Conservation (phyloP, 2,113 vertebrate species). For the Lucifuga dentata region DNA sequence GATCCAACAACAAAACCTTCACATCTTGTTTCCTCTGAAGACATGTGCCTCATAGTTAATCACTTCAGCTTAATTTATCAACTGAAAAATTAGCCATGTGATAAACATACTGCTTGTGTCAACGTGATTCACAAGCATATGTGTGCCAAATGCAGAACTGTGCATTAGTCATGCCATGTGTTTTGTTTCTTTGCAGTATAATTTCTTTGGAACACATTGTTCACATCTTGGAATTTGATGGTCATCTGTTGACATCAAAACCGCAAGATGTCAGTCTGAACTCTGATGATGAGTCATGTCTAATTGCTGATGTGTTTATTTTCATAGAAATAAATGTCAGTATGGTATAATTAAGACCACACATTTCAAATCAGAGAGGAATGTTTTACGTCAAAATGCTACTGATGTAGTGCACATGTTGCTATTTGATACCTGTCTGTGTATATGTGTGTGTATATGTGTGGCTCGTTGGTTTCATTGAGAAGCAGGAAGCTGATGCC, state of each 20-base stretch:
- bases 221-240: background rate
- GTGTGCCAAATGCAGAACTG: slow-evolving; percentile 23
- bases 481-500: slow-evolving; percentile 3
- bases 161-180: slow-evolving; percentile 29
- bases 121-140: slow-evolving; percentile 37
- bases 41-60: background rate
- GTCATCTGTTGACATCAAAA: background rate
- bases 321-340: background rate
- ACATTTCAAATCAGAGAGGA: background rate
- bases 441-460: background rate
- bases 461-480: background rate
- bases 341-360: slow-evolving; percentile 15
- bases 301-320: background rate
- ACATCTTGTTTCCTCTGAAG: background rate
- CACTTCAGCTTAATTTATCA: background rate
- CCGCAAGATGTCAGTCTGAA: slow-evolving; percentile 9
- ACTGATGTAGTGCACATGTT: background rate
- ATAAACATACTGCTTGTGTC: background rate
- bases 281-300: slow-evolving; percentile 8
- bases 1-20: slow-evolving; percentile 31
- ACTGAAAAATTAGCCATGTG: slow-evolving; percentile 2
- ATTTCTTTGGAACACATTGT: slow-evolving; percentile 15
- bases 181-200: background rate
- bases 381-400: background rate
- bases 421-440: background rate